A percentile compares a stretch with the other conserved stretches of the same genome.
These are phyloP conservation scores for Pseudomyrmex concolor DNA, from an alignment of 1,140 invertebrate species.

Conservation along the genomic window DNA sequence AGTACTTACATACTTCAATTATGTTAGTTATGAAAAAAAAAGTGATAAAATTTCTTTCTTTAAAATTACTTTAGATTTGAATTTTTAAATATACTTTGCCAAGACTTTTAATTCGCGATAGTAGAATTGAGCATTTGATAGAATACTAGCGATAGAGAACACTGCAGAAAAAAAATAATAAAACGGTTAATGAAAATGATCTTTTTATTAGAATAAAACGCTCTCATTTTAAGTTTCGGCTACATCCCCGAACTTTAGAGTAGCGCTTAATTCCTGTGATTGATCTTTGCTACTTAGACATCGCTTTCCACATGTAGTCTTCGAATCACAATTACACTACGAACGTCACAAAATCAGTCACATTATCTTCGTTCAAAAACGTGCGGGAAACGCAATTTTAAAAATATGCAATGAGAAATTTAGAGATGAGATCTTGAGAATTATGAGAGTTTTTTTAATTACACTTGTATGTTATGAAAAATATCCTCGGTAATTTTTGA, in stretches of 20 bases:
- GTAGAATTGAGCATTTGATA: not conserved
- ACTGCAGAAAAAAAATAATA: not conserved
- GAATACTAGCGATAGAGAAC: not conserved
- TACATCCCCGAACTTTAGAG: slow-evolving; percentile 62
- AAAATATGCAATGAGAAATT: not conserved
- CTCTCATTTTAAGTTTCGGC: slow-evolving; percentile 29
- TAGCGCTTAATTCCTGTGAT: slow-evolving; percentile 64
- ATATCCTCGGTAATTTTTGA: not conserved
- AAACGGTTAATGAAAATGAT: no score
- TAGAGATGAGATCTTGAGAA: not conserved
- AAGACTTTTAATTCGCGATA: not conserved
- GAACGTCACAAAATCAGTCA: slow-evolving; percentile 1
- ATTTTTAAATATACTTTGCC: not conserved
- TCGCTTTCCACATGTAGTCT: slow-evolving; percentile 63
- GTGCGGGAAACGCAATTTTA: not conserved
- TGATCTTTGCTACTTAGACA: slow-evolving; percentile 63
- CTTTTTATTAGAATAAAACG: not conserved
- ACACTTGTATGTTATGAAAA: not conserved
- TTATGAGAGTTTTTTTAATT: not conserved
- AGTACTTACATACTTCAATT: not conserved
- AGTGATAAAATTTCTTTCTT: not conserved
- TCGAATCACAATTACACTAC: slow-evolving; percentile 63
- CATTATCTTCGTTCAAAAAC: no score
- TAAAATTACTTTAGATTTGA: not conserved
- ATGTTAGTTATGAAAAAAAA: not conserved